Conservation (phyloP, 2,888 invertebrate species). For the Leucophora obtusa region DNA sequence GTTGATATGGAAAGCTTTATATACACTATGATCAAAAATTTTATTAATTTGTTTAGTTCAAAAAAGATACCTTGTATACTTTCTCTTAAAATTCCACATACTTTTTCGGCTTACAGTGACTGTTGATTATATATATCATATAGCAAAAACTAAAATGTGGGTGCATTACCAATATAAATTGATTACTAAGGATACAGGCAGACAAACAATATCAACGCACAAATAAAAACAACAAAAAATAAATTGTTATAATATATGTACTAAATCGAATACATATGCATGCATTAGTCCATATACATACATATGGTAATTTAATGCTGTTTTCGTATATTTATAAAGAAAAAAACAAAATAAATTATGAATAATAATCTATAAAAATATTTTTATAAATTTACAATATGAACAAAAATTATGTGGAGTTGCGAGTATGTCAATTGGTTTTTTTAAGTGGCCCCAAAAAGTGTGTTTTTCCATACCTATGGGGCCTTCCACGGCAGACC, state of each 20-base stretch:
- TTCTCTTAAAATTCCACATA: too few relatives aligned
- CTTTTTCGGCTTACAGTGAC: too few relatives aligned
- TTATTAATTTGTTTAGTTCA: too few relatives aligned
- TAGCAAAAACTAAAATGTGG: not conserved
- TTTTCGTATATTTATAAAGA: not conserved
- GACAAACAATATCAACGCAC: slow-evolving; percentile 5
- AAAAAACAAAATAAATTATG: slow-evolving; percentile 42
- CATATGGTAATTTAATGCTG: not conserved
- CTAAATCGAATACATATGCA: not conserved
- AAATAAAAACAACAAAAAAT: slow-evolving; percentile 3
- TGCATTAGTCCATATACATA: not conserved
- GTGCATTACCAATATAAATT: slow-evolving; percentile 2
- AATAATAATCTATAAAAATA: slow-evolving; percentile 41
- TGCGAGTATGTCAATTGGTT: not conserved
- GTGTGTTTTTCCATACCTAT: too few relatives aligned
- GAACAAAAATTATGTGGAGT: not conserved
- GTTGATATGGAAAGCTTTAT: too few relatives aligned
- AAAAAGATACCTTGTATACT: too few relatives aligned
- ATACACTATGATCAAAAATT: too few relatives aligned
- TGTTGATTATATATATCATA: not conserved
- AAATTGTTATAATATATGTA: not conserved
- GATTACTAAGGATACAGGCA: slow-evolving; percentile 20
- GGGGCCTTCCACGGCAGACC: too few relatives aligned
- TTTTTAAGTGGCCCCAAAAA: too few relatives aligned
- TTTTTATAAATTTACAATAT: slow-evolving; percentile 17